These are phyloP conservation scores for Ptycholaimellus sp. DNA, from an alignment of 2,888 invertebrate species.

Conservation along the genomic window DNA sequence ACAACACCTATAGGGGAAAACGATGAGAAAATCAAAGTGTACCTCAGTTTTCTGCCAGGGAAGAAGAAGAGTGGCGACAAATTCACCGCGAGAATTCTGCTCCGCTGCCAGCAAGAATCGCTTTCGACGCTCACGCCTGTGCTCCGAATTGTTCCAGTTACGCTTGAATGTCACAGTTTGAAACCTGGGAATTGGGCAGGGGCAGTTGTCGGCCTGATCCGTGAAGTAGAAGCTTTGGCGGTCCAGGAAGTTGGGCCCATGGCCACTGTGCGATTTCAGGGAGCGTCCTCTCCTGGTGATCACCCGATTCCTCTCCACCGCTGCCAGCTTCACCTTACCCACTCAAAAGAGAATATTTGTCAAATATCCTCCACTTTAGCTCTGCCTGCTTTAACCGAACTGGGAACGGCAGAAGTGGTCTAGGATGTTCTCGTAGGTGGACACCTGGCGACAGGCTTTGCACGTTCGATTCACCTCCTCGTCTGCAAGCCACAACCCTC, in stretches of 20 bases:
- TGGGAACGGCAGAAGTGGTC: constrained; percentile 37
- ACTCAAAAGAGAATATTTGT: constrained; percentile 4
- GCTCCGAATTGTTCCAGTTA: too few relatives aligned
- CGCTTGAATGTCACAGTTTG: too few relatives aligned
- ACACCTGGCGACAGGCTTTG: constrained; percentile 35
- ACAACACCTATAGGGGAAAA: too few relatives aligned
- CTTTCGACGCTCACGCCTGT: too few relatives aligned
- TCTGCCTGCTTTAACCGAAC: constrained; percentile 30
- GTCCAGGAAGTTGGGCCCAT: too few relatives aligned
- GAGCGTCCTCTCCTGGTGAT: constrained; percentile 2
- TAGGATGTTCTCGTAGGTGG: constrained; percentile 39
- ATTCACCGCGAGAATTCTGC: constrained; percentile 10
- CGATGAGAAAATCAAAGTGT: not conserved
- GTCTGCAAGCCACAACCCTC: not conserved
- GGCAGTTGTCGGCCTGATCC: constrained; percentile 2
- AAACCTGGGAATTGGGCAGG: constrained; percentile 3
- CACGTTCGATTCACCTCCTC: constrained; percentile 25
- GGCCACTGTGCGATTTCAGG: not conserved
- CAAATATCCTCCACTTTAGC: constrained; percentile 1
- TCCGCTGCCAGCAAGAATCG: constrained; percentile 14
- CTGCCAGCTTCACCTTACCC: not conserved
- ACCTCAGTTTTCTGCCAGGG: constrained; percentile 19
- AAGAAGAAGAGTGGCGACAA: constrained; percentile 16
- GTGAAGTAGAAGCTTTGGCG: not conserved
- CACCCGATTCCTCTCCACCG: not conserved